Percentiles rank a stretch among this genome's conserved stretches.
Conservation (phyloP, 2,113 vertebrate genomes). For the Arizona elegans region DNA sequence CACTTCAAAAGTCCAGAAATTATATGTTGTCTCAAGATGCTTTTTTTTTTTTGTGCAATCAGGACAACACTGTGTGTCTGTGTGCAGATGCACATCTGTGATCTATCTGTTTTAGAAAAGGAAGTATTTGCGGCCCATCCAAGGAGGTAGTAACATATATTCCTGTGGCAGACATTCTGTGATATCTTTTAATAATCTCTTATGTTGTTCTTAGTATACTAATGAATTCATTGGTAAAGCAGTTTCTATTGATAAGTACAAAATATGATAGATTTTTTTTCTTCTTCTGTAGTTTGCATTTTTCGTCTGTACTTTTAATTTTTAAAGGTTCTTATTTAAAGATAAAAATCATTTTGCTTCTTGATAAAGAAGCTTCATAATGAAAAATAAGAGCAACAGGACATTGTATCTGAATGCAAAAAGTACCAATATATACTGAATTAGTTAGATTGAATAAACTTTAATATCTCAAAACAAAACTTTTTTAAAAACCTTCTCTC, state of each 20-base stretch:
- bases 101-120: background rate
- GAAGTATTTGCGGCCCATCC: background rate
- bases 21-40: background rate
- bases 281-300: background rate
- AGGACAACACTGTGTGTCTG: background rate
- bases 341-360: background rate
- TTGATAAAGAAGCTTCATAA: background rate
- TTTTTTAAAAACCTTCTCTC: background rate
- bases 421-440: background rate
- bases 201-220: background rate
- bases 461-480: background rate
- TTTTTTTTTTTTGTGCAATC: background rate
- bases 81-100: background rate
- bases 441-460: background rate
- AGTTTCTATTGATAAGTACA: background rate
- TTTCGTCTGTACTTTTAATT: background rate
- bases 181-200: background rate
- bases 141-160: background rate
- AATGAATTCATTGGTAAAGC: background rate
- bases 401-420: background rate
- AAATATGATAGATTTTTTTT: background rate
- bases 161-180: background rate
- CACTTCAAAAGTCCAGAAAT: background rate
- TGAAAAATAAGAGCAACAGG: background rate
- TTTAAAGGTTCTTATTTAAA: background rate